phyloP scores from a whole-genome alignment of 1,140 invertebrate genomes.

The Stratiolaelaps scimitus region DNA sequence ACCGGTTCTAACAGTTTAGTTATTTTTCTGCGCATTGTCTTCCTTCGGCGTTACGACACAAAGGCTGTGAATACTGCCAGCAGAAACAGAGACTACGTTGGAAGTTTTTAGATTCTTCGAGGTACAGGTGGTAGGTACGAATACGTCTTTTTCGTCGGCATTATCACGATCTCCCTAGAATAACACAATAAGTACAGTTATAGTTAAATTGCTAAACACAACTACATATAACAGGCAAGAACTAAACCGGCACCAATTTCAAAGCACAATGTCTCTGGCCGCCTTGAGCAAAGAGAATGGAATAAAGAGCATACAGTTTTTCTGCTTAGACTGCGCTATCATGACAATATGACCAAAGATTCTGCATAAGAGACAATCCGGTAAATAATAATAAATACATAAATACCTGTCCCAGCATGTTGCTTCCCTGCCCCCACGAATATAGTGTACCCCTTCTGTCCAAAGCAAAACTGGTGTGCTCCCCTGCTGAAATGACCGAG shows the following conservation, averaged over 20 bases:
- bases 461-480: constrained; percentile 22
- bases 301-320: neutral
- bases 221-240: too few relatives aligned
- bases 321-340: too few relatives aligned
- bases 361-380: too few relatives aligned
- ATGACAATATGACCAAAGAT: too few relatives aligned
- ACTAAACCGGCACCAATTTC: too few relatives aligned
- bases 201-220: too few relatives aligned
- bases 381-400: neutral
- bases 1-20: too few relatives aligned
- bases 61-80: neutral
- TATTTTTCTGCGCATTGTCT: too few relatives aligned
- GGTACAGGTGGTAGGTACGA: neutral
- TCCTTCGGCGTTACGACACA: neutral
- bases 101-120: neutral
- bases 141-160: neutral
- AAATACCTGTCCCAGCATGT: constrained; percentile 15
- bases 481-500: neutral
- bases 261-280: too few relatives aligned
- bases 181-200: too few relatives aligned
- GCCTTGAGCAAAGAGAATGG: neutral
- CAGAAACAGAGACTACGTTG: neutral
- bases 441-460: constrained; percentile 6
- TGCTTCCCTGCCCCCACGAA: constrained; percentile 20
- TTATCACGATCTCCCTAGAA: constrained; percentile 5